Percentiles rank a stretch among this genome's conserved stretches.
These are phyloP conservation scores for Geophilus truncorum DNA, from an alignment of 2,888 invertebrate species.

Conservation along the genomic window DNA sequence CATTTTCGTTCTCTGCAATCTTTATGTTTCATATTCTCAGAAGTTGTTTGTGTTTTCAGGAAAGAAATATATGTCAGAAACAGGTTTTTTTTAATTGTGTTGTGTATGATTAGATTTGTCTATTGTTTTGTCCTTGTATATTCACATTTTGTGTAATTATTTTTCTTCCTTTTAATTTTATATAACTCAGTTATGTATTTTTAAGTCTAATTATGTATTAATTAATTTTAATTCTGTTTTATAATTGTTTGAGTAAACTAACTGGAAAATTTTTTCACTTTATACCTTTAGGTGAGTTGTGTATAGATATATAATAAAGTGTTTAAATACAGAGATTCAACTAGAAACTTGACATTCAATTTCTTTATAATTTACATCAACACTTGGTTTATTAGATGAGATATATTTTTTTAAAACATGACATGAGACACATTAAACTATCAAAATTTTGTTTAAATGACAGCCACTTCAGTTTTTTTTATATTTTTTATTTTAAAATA, in stretches of 20 bases:
- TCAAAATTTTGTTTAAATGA: too few relatives aligned
- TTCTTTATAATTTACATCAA: too few relatives aligned
- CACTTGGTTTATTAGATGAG: too few relatives aligned
- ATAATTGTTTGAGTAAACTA: not conserved
- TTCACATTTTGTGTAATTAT: too few relatives aligned
- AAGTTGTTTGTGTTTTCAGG: not conserved
- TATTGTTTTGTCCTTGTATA: not conserved
- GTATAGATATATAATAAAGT: not conserved
- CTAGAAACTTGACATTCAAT: not conserved
- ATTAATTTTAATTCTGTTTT: not conserved
- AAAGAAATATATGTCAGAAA: not conserved
- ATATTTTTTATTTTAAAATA: too few relatives aligned
- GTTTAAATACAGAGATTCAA: not conserved
- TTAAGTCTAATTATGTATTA: not conserved
- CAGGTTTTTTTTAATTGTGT: not conserved
- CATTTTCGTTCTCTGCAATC: not conserved
- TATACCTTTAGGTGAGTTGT: not conserved
- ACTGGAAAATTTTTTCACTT: not conserved
- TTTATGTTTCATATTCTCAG: not conserved
- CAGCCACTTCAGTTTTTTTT: too few relatives aligned
- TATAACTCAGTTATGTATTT: not conserved
- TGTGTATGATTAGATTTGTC: not conserved
- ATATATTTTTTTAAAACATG: too few relatives aligned
- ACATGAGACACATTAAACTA: too few relatives aligned
- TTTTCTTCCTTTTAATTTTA: not conserved